phyloP scores from a whole-genome alignment of 2,888 invertebrate genomes.

The Melieria picta region DNA sequence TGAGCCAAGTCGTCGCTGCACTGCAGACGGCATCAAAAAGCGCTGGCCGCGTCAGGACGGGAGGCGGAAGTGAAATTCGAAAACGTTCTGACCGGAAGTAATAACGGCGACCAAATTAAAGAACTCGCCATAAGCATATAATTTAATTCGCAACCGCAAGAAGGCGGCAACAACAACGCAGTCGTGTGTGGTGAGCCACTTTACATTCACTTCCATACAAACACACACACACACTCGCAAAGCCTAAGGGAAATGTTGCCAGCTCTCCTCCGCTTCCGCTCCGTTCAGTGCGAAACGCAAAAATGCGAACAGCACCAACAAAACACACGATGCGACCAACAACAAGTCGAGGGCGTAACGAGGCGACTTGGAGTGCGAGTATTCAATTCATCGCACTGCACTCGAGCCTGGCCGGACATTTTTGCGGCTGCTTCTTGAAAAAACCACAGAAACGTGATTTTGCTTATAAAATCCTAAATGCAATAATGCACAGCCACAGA shows the following conservation, averaged over 20 bases:
- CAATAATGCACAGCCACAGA: conserved; percentile 18
- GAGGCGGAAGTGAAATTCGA: background rate
- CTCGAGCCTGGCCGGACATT: background rate
- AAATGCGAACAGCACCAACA: background rate
- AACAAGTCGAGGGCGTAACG: background rate
- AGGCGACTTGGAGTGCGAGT: background rate
- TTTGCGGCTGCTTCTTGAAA: conserved; percentile 15
- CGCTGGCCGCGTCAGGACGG: background rate
- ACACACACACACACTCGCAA: conserved; percentile 22
- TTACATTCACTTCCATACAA: conserved; percentile 21
- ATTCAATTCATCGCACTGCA: background rate
- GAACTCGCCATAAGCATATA: conserved; percentile 24
- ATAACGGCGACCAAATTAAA: conserved; percentile 16
- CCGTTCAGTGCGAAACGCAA: background rate
- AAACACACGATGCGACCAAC: conserved; percentile 32
- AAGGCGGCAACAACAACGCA: background rate
- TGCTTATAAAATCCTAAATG: conserved; percentile 52
- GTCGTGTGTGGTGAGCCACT: background rate
- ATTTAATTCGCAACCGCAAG: conserved; percentile 18
- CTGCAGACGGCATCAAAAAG: background rate
- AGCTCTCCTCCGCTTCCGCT: background rate
- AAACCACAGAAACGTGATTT: conserved; percentile 56
- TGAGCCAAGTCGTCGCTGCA: conserved; percentile 1
- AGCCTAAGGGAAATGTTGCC: conserved; percentile 1
- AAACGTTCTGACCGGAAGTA: conserved; percentile 16